Percentiles rank a stretch among this genome's conserved stretches.
phyloP scores from a whole-genome alignment of 2,888 invertebrate species.

The Chouioia cunea region DNA sequence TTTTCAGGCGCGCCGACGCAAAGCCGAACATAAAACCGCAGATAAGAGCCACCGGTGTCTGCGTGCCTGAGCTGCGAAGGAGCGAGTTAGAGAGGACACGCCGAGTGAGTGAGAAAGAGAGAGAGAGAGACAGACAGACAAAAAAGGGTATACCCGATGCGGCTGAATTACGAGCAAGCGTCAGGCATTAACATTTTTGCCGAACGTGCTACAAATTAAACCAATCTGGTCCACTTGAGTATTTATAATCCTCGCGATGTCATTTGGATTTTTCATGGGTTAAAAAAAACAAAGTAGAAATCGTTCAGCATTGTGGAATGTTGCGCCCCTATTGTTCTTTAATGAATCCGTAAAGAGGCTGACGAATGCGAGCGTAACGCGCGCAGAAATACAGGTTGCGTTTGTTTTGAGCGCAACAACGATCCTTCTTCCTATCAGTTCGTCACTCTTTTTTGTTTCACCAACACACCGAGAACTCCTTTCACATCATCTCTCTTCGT shows the following conservation, averaged over 20 bases:
- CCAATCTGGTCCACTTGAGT: slow-evolving; percentile 59
- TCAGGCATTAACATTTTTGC: slow-evolving; percentile 65
- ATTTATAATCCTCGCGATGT: slow-evolving; percentile 50
- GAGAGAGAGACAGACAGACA: slow-evolving; percentile 39
- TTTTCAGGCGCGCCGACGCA: slow-evolving; percentile 55
- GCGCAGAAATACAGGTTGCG: slow-evolving; percentile 61
- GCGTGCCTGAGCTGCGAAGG: slow-evolving; percentile 39
- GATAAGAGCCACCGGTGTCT: slow-evolving; percentile 61
- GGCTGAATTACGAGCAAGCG: slow-evolving; percentile 64
- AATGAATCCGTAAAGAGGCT: slow-evolving; percentile 66
- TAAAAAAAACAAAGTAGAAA: slow-evolving; percentile 34
- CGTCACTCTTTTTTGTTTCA: slow-evolving; percentile 15
- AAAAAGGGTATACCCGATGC: slow-evolving; percentile 47
- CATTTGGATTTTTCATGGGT: slow-evolving; percentile 41
- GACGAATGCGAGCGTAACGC: slow-evolving; percentile 62
- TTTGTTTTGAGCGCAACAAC: slow-evolving; percentile 49
- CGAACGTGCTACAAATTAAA: slow-evolving; percentile 64
- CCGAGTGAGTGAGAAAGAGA: slow-evolving; percentile 20
- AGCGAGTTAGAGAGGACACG: slow-evolving; percentile 42
- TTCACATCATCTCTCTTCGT: slow-evolving; percentile 26
- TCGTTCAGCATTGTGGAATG: slow-evolving; percentile 58
- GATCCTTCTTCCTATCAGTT: slow-evolving; percentile 49
- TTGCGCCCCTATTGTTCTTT: slow-evolving; percentile 63
- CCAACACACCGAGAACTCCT: slow-evolving; percentile 29
- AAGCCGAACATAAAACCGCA: slow-evolving; percentile 64